Evolutionary conservation across 2,113 vertebrate genomes (phyloP), one percentile per base, ranked within the genome.

Genomic region (Microtus montanus): DNA sequence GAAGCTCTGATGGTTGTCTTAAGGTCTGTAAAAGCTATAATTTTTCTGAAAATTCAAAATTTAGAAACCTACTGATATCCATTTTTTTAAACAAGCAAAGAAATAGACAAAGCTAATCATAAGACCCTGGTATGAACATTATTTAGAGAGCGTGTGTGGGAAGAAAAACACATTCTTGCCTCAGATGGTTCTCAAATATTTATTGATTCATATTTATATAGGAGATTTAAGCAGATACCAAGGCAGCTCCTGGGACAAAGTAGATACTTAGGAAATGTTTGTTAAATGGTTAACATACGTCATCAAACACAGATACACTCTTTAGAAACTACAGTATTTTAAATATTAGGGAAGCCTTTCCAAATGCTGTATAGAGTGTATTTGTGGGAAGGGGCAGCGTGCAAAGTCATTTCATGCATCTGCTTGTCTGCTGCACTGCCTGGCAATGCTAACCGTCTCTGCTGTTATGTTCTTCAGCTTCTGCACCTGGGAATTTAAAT

Each of bases 11-110:
- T 20, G 92, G 90, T 90, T 92, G 19, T 71, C 93, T 90, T 95
- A 88, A 93, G 91, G 80, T 74, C 52, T 96, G 2, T 93, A 96
- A 89, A 93, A 94, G 80, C 41, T 78, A 63, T 88, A 95, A 92
- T 94, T 94, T 96, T 97, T 74, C 88, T 94, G 54, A 35, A 92
- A 94, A 90, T 54, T 96, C 94, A 80, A 94, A 97, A 97, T 96
- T 95, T 94, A 95, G 87, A 89, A 93, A 79, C 49, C 95, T 91
- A 93, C 54, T 64, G 91, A 95, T 95, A 90, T 63, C 38, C 49
- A 84, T 63, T 89, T 97, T 44, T 84, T 96, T 92, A 35, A 89
- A 75, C 82, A 86, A 93, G 77, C 58, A 96, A 79, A 93, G 20
- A 91, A 97, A 3, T 44, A 90, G 83, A 78, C 83, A 90, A 96